These are phyloP conservation scores for Thelaira solivaga DNA, from an alignment of 2,888 invertebrate genomes.

Conservation along the genomic window DNA sequence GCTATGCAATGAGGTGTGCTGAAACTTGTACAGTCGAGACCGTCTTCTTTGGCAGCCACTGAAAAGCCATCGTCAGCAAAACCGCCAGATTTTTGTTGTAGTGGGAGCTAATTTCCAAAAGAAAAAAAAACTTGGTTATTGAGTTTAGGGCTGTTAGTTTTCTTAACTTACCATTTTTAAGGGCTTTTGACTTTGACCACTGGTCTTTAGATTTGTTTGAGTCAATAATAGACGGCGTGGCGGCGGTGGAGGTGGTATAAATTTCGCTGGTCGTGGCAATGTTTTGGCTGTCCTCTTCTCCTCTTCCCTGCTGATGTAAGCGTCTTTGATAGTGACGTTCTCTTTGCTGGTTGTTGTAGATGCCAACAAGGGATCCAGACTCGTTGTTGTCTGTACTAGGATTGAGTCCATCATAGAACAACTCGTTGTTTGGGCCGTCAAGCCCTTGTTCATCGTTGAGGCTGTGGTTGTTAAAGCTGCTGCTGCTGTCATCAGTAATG, in stretches of 20 bases:
- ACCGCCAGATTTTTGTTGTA: constrained; percentile 75
- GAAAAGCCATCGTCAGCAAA: constrained; percentile 78
- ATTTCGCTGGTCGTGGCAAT: constrained; percentile 70
- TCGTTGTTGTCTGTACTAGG: constrained; percentile 71
- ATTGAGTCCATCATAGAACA: constrained; percentile 73
- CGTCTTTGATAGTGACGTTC: constrained; percentile 78
- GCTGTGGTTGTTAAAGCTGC: constrained; percentile 76
- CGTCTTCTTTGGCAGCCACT: constrained; percentile 76
- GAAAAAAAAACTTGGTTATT: neutral
- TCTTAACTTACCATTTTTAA: constrained; percentile 66
- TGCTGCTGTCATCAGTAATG: constrained; percentile 70
- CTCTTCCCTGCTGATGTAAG: constrained; percentile 63
- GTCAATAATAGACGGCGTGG: constrained; percentile 76
- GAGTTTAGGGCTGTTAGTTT: neutral
- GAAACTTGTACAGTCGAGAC: constrained; percentile 59
- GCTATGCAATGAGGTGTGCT: constrained; percentile 65
- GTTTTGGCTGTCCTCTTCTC: constrained; percentile 61
- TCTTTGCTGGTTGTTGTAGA: constrained; percentile 80
- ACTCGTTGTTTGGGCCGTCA: constrained; percentile 70
- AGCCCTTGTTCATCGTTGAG: constrained; percentile 65
- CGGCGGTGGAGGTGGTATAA: constrained; percentile 73
- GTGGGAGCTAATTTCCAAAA: constrained; percentile 64
- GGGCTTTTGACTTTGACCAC: constrained; percentile 62
- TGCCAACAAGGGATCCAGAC: constrained; percentile 79
- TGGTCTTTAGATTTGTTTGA: constrained; percentile 72